Conservation (phyloP, 2,113 vertebrate species). For the Anarhynchus alexandrinus region DNA sequence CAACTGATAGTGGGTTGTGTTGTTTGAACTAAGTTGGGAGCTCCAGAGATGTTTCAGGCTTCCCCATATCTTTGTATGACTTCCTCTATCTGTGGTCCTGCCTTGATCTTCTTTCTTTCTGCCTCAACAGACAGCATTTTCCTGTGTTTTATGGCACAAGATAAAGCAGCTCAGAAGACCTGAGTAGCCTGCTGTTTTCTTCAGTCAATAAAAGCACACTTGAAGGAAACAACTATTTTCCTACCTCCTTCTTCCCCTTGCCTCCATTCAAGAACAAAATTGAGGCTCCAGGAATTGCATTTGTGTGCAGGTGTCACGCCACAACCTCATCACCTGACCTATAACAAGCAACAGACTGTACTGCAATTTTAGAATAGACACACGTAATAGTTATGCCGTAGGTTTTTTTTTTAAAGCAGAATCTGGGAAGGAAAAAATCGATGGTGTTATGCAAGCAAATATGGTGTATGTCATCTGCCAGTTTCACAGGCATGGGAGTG, state of each 20-base stretch:
- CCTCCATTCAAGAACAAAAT: not conserved
- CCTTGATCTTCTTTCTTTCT: not conserved
- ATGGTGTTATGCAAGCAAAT: slow-evolving; percentile 60
- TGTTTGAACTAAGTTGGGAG: not conserved
- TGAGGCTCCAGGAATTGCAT: not conserved
- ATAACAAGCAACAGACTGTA: slow-evolving; percentile 31
- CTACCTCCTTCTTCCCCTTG: not conserved
- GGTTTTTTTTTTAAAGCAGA: slow-evolving; percentile 12
- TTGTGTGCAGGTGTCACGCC: not conserved
- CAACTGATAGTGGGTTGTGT: rapidly evolving
- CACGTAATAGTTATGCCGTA: not conserved
- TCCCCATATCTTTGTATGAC: not conserved
- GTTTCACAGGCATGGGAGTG: slow-evolving; percentile 21
- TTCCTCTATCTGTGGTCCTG: not conserved
- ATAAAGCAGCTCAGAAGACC: not conserved
- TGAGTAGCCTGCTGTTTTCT: not conserved
- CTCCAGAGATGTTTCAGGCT: not conserved
- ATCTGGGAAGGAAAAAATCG: not conserved
- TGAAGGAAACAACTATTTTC: not conserved
- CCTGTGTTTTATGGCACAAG: not conserved
- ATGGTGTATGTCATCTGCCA: slow-evolving; percentile 51
- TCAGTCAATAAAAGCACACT: not conserved
- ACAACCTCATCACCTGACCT: slow-evolving; percentile 13
- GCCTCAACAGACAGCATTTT: not conserved
- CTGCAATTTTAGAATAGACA: slow-evolving; percentile 21